Evolutionary conservation across 2,888 invertebrate genomes (phyloP).

Genomic region (Agriopis marginaria): DNA sequence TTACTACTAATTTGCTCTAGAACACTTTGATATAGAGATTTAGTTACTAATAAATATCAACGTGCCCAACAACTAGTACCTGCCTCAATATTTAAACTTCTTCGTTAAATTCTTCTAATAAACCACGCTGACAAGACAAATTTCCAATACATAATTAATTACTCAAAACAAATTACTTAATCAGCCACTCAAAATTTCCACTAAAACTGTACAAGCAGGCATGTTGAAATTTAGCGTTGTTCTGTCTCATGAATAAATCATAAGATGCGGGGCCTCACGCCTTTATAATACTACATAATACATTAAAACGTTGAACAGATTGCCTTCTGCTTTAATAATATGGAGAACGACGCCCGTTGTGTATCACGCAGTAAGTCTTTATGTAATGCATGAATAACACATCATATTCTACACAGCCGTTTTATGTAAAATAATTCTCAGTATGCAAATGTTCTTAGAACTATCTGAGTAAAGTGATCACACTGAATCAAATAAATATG

Average conservation of each 20-base stretch:
- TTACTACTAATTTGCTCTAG: too few species aligned
- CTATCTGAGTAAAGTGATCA: constrained; percentile 7
- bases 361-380: constrained; percentile 25
- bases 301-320: constrained; percentile 85
- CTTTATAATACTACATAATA: constrained; percentile 86
- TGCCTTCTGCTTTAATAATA: constrained; percentile 83
- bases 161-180: constrained; percentile 72
- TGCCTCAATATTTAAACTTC: too few species aligned
- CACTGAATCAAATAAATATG: constrained; percentile 5
- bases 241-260: constrained; percentile 85
- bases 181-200: constrained; percentile 73
- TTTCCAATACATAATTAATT: constrained; percentile 52
- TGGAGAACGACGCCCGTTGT: constrained; percentile 43
- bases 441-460: constrained; percentile 11
- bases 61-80: too few species aligned
- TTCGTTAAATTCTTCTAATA: too few species aligned
- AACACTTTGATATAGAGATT: too few species aligned
- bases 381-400: constrained; percentile 29
- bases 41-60: too few species aligned
- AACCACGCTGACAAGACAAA: constrained; percentile 31
- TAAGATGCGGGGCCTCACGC: constrained; percentile 81
- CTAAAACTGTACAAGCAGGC: constrained; percentile 66
- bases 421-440: constrained; percentile 26
- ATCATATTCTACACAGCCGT: constrained; percentile 37
- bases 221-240: constrained; percentile 81